phyloP scores from a whole-genome alignment of 1,140 invertebrate genomes.

The Homarus americanus region DNA sequence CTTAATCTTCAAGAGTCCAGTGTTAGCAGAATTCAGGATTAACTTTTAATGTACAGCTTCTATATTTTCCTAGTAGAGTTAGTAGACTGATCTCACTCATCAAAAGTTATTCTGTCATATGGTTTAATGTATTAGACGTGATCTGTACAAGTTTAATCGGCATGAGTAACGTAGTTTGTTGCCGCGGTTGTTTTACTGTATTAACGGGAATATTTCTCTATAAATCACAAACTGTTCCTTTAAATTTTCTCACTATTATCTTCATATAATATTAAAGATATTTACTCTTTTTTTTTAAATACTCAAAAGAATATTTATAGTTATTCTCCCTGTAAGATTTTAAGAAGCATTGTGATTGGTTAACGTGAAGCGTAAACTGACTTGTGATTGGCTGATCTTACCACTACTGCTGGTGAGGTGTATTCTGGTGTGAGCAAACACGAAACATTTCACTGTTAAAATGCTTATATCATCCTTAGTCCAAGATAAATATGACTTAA shows the following conservation, averaged over 20 bases:
- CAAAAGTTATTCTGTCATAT: too few relatives aligned
- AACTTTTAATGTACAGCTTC: too few relatives aligned
- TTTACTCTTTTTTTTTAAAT: background rate
- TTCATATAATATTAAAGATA: background rate
- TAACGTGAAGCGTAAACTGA: background rate
- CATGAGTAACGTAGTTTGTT: too few relatives aligned
- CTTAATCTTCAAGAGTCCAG: background rate
- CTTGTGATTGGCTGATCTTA: conserved; percentile 22
- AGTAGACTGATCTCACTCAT: too few relatives aligned
- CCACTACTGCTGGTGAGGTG: conserved; percentile 25
- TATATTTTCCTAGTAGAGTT: too few relatives aligned
- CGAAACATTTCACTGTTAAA: background rate
- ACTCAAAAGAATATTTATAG: background rate
- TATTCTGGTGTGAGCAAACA: conserved; percentile 14
- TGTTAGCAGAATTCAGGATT: too few relatives aligned
- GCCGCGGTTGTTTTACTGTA: too few relatives aligned
- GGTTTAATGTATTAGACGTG: background rate
- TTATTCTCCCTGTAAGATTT: conserved; percentile 36
- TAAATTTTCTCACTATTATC: background rate
- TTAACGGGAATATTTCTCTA: too few relatives aligned
- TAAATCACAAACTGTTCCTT: too few relatives aligned
- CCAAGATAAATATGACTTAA: background rate
- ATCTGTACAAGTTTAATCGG: background rate
- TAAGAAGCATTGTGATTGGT: conserved; percentile 39
- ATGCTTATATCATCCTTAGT: background rate